Conservation (phyloP, 2,113 vertebrate genomes). For the Dasypus novemcinctus region DNA sequence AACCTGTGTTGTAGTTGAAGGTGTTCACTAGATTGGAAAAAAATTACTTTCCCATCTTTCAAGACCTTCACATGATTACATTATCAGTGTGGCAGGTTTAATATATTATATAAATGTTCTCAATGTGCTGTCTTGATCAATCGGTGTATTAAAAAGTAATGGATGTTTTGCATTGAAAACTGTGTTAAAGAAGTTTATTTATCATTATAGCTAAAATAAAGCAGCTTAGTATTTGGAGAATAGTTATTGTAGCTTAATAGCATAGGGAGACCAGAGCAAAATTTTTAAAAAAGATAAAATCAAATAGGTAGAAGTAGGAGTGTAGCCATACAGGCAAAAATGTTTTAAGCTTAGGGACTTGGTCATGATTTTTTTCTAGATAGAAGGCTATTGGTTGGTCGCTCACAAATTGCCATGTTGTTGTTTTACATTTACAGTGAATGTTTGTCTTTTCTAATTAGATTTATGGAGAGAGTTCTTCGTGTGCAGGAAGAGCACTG, state of each 20-base stretch:
- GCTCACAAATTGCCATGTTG: background rate
- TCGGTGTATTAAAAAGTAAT: background rate
- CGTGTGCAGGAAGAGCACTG: constrained; percentile 93
- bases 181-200: constrained; percentile 15
- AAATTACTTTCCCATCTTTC: background rate
- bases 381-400: background rate
- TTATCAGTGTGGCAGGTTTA: background rate
- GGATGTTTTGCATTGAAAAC: background rate
- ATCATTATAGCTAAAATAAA: background rate
- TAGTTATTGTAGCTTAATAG: constrained; percentile 28
- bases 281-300: background rate
- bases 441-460: constrained; percentile 80
- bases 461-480: constrained; percentile 95
- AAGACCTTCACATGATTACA: background rate
- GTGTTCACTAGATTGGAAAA: background rate
- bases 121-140: background rate
- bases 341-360: background rate
- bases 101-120: background rate
- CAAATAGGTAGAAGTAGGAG: background rate
- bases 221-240: constrained; percentile 43
- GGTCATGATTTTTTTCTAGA: background rate
- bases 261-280: background rate
- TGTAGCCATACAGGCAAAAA: background rate
- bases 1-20: background rate
- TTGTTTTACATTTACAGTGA: constrained; percentile 9